A percentile compares a stretch with the other conserved stretches of the same genome.
phyloP scores from a whole-genome alignment of 2,797 vertebrate genomes.

The Clarias laeviceps region DNA sequence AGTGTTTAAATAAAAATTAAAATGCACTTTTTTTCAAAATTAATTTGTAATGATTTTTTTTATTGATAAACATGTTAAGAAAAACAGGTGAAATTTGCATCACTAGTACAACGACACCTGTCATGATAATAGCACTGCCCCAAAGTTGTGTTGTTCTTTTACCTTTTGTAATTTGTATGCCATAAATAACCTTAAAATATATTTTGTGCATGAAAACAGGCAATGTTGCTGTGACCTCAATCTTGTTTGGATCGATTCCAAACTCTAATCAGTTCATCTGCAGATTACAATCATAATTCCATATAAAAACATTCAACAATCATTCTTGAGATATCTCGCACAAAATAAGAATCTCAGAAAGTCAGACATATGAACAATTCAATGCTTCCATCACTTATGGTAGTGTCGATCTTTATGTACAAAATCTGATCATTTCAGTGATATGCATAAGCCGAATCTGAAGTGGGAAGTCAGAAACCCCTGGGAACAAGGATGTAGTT shows the following conservation, averaged over 20 bases:
- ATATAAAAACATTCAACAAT: not conserved
- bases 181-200: not conserved
- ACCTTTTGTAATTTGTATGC: not conserved
- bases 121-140: not conserved
- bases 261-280: not conserved
- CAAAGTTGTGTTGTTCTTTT: no score
- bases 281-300: not conserved
- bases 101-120: not conserved
- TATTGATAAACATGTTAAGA: no score
- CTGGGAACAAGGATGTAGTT: not conserved
- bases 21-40: no score
- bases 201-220: not conserved
- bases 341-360: not conserved
- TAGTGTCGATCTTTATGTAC: not conserved
- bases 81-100: no score
- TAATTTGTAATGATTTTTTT: no score
- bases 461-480: not conserved
- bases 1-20: no score
- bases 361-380: no score
- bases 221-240: not conserved
- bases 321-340: not conserved
- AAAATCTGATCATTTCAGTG: not conserved
- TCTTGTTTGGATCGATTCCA: not conserved
- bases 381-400: not conserved
- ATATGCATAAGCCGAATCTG: not conserved